Base-by-base conservation (phyloP, 2,113 vertebrate species). In the Pollachius pollachius region DNA sequence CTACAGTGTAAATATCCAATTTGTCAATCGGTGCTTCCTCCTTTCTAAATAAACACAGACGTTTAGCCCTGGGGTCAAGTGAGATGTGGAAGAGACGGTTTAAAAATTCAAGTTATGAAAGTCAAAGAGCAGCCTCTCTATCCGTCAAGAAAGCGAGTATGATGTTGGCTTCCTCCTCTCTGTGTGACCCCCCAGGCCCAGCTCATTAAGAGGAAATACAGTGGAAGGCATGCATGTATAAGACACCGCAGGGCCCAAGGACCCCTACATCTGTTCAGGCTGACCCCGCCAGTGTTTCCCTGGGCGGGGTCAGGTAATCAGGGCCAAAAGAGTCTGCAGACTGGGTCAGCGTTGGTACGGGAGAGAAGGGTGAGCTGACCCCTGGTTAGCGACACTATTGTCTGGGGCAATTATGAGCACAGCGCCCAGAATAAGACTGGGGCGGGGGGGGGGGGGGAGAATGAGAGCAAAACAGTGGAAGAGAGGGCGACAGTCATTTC, bases 191-290 rank as follows among this genome's bases (percentile, higher is more conserved):
- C 83, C 67, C 75, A 66, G 74, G 74, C 89, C 89, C 78, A 90
- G 83, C 79, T 84, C 85, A 72, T 91, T 88, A 91, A 79, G 89
- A 86, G 86, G 89, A 86, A 87, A 85, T 82, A 86, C 87, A 85
- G 81, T 89, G 87, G 87, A 92, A 85, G 79, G 78, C 81, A 85
- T 77, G 87, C 82, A 81, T 81, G 84, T 83, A 85, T 1, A 52
- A 18, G 80, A 68, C 4, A 5, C 75, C 82, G 72, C 67, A 25
- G 34, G 77, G 69, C 74, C 77, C 52, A 18, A 41, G 91, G 89
- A 93, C 90, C 89, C 81, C 72, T 78, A 76, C 84, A 87, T 90
- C 87, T 89, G 82, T 89, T 92, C 62, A 91, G 85, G 84, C 81
- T 61, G 60, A 90, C 83, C 71, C 64, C 72, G 76, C 57, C 59